These are phyloP conservation scores for Sympetrum striolatum DNA, from an alignment of 2,888 invertebrate genomes.

Conservation along the genomic window DNA sequence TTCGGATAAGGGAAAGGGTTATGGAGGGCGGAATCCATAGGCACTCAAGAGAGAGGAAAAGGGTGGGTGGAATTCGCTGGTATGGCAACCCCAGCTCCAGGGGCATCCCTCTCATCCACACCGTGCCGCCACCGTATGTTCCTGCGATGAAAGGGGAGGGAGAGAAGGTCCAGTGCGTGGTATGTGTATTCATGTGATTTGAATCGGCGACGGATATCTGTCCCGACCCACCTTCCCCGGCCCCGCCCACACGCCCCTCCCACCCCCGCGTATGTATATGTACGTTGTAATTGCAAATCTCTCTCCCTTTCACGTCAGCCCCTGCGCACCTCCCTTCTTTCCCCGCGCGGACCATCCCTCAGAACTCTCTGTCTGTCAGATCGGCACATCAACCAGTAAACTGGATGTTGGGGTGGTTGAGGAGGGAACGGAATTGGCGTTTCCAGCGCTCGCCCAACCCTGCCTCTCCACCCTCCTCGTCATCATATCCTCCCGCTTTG, in stretches of 20 bases:
- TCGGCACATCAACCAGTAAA: slow-evolving; percentile 42
- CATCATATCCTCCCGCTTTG: background rate
- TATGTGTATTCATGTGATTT: slow-evolving; percentile 35
- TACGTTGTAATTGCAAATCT: slow-evolving; percentile 28
- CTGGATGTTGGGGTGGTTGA: background rate
- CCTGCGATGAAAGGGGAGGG: background rate
- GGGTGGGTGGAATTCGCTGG: slow-evolving; percentile 30
- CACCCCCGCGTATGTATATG: background rate
- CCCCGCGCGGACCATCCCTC: background rate
- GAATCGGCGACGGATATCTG: slow-evolving; percentile 44
- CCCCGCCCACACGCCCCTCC: background rate
- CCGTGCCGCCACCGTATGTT: background rate
- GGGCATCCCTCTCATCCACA: background rate
- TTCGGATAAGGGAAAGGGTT: slow-evolving; percentile 6
- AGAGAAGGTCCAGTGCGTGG: slow-evolving; percentile 3
- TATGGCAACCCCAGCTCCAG: background rate
- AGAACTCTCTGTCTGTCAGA: slow-evolving; percentile 9
- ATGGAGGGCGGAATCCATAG: slow-evolving; percentile 38
- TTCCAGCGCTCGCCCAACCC: background rate
- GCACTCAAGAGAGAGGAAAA: slow-evolving; percentile 13
- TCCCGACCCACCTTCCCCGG: slow-evolving; percentile 25
- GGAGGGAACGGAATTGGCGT: slow-evolving; percentile 20
- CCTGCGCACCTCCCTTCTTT: background rate
- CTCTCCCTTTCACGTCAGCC: background rate
- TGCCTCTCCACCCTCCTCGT: background rate